These are phyloP conservation scores for Melinaea marsaeus DNA, from an alignment of 2,888 invertebrate genomes.

Conservation along the genomic window DNA sequence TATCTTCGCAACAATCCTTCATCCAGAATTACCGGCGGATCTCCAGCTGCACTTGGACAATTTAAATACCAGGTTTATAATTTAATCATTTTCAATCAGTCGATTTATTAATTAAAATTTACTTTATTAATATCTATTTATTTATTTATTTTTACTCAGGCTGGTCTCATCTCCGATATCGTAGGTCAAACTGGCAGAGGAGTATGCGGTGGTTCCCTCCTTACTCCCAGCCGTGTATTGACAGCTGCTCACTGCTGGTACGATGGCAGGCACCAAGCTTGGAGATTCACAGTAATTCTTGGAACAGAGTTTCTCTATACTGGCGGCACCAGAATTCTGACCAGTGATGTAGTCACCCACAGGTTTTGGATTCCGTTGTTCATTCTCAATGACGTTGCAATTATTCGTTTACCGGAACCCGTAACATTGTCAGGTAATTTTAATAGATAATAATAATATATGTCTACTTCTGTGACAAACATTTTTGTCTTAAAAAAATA, in stretches of 20 bases:
- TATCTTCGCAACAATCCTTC: constrained; percentile 8
- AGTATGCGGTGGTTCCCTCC: constrained; percentile 51
- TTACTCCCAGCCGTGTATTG: constrained; percentile 40
- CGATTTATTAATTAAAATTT: no score
- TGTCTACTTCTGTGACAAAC: no score
- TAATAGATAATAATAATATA: no score
- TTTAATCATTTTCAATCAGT: neutral
- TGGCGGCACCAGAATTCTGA: constrained; percentile 45
- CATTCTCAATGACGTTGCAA: constrained; percentile 48
- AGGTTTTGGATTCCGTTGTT: constrained; percentile 44
- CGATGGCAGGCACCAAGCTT: constrained; percentile 51
- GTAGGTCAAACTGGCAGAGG: constrained; percentile 37
- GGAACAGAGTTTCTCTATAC: constrained; percentile 45
- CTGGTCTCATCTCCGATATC: constrained; percentile 43
- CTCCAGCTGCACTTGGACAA: constrained; percentile 18
- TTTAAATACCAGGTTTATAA: constrained; percentile 19
- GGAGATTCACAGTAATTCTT: constrained; percentile 47
- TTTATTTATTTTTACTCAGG: constrained; percentile 36
- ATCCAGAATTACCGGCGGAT: constrained; percentile 6
- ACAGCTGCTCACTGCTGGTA: constrained; percentile 64
- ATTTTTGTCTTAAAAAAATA: no score
- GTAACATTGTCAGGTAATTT: constrained; percentile 34
- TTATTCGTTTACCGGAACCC: constrained; percentile 41
- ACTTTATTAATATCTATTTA: neutral
- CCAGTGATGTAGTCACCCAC: constrained; percentile 42